These are phyloP conservation scores for Drosophila murphyi DNA, from an alignment of 1,140 invertebrate genomes.

Conservation along the genomic window DNA sequence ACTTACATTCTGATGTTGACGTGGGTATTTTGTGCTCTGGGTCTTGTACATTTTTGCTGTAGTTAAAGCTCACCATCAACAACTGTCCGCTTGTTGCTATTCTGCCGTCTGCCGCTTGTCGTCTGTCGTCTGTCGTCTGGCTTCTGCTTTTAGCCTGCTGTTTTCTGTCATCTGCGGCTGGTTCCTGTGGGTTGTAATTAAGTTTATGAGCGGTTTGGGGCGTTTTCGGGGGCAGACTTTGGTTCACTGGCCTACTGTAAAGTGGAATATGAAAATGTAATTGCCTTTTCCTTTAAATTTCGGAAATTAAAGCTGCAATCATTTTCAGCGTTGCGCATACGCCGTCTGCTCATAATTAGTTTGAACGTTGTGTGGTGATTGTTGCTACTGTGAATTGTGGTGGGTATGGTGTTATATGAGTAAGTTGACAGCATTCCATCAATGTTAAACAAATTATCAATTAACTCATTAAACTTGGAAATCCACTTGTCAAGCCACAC, in stretches of 20 bases:
- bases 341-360: conserved; percentile 67
- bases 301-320: conserved; percentile 32
- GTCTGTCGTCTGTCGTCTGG: not conserved
- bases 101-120: not conserved
- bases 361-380: conserved; percentile 51
- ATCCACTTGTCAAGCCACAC: conserved; percentile 54
- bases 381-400: conserved; percentile 26
- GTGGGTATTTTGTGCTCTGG: conserved; percentile 38
- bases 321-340: conserved; percentile 57
- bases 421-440: conserved; percentile 8
- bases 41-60: conserved; percentile 49
- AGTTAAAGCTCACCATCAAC: conserved; percentile 45
- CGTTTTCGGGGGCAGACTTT: not conserved
- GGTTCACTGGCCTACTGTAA: conserved; percentile 44
- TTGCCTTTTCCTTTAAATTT: conserved; percentile 37
- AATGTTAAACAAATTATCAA: conserved; percentile 72
- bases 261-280: conserved; percentile 42
- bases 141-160: conserved; percentile 6
- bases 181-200: conserved; percentile 60
- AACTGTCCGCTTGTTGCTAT: conserved; percentile 28
- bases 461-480: conserved; percentile 72
- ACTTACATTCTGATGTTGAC: conserved; percentile 34
- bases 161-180: conserved; percentile 42
- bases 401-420: conserved; percentile 22
- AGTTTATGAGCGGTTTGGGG: conserved; percentile 48